Conservation (phyloP, 2,797 vertebrate genomes). For the Crenichthys baileyi region DNA sequence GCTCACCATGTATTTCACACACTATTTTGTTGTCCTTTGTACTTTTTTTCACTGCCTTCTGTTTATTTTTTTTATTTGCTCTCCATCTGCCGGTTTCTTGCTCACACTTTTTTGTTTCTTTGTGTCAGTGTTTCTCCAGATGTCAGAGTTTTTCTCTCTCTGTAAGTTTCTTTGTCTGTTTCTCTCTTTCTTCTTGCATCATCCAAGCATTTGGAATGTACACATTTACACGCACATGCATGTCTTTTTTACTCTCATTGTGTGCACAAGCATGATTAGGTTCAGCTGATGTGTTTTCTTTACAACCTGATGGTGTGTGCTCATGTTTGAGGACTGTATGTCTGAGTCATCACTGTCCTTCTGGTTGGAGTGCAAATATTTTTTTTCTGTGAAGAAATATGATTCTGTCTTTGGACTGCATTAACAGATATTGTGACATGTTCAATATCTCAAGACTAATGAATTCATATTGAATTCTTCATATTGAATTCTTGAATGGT, state of each 20-base stretch:
- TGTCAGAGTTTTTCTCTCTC: conserved; percentile 81
- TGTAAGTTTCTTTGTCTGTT: conserved; percentile 74
- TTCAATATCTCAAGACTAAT: conserved; percentile 52
- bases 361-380: conserved; percentile 52
- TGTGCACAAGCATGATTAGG: conserved; percentile 49
- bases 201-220: not conserved
- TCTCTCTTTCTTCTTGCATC: conserved; percentile 40
- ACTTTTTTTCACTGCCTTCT: conserved; percentile 20
- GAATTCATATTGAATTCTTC: conserved; percentile 19
- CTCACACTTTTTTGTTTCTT: conserved; percentile 68
- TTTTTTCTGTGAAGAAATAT: conserved; percentile 56
- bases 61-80: conserved; percentile 35
- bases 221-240: conserved; percentile 22
- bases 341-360: conserved; percentile 48
- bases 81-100: conserved; percentile 52
- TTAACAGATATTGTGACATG: conserved; percentile 47
- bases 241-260: not conserved
- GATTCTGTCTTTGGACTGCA: conserved; percentile 50
- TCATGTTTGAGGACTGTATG: conserved; percentile 24
- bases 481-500: conserved; percentile 29
- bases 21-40: conserved; percentile 7
- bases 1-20: conserved; percentile 6
- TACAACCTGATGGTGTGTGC: conserved; percentile 13
- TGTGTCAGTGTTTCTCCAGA: conserved; percentile 78
- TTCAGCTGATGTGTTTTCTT: conserved; percentile 20